Evolutionary conservation across 2,888 invertebrate species (phyloP), one percentile per base, ranked within the genome.

Genomic region (Pharmacophagus antenor): DNA sequence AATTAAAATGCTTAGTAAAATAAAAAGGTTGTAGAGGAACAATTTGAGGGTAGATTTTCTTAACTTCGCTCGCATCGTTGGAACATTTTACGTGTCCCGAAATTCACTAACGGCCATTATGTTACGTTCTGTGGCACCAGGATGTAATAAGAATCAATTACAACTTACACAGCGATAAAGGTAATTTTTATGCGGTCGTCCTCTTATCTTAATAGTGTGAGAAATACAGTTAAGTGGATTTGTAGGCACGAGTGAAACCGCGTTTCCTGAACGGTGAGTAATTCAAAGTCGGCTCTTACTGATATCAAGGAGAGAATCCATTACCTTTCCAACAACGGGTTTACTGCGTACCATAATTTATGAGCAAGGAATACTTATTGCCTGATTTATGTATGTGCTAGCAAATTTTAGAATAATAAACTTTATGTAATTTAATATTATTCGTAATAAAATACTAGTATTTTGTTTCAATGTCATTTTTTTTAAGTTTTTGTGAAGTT

Each of bases 241-340:
- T 83, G 82, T 80, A 81, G 84, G 77, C 79, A 77, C 74, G 79
- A 77, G 78, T 78, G 74, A 79, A 77, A 76, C 75, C 74, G 76
- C 72, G 82, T 78, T 88, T 87, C 88, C 87, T 84, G 79, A 77
- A 75, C 69, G 73, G 78, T 85, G 84, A 84, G 86, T 87, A 80
- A 88, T 87, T 86, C 85, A 85, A 86, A 85, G 87, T 85, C 84
- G 79, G 79, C 74, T 74, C 75, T 75, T 69, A 73, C 81, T 85
- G 88, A 85, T 89, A 90, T 87, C 89, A 85, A 80, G 71, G 79
- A 79, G 73, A 73, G 79, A 88, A 88, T 89, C 86, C 83, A 88
- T 90, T 90, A 87, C 82, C 74, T 74, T 66, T 6, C 79, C 77
- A 80, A 81, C 82, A 84, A 80, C 79, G 79, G 82, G 77, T 75